These are phyloP conservation scores for Macrosteles quadrilineatus DNA, from an alignment of 1,140 invertebrate species.

Conservation along the genomic window DNA sequence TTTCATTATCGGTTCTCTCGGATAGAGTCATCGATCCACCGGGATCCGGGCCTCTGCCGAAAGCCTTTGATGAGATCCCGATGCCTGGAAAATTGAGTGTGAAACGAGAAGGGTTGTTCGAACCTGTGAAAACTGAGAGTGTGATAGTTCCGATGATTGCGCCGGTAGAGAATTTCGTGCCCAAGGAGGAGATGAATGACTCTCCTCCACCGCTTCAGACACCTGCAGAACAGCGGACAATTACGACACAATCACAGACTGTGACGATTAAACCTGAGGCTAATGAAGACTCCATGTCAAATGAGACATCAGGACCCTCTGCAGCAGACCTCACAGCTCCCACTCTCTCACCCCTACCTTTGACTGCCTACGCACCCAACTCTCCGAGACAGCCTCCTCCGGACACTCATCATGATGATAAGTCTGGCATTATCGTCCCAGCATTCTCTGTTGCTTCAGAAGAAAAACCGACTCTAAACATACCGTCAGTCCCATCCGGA, in stretches of 20 bases:
- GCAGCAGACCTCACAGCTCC: conserved; percentile 21
- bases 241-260: conserved; percentile 21
- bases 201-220: conserved; percentile 2
- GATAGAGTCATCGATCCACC: conserved; percentile 20
- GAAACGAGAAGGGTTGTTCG: conserved; percentile 41
- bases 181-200: conserved; percentile 38
- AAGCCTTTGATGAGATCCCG: conserved; percentile 39
- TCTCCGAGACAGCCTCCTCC: conserved; percentile 21
- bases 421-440: conserved; percentile 32
- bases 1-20: conserved; percentile 30
- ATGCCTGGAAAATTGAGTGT: conserved; percentile 38
- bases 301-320: background rate
- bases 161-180: conserved; percentile 35
- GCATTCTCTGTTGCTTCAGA: conserved; percentile 31
- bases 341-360: conserved; percentile 36
- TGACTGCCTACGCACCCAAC: conserved; percentile 35
- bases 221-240: background rate
- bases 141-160: conserved; percentile 37
- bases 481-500: conserved; percentile 37
- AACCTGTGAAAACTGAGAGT: conserved; percentile 33
- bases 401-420: conserved; percentile 7
- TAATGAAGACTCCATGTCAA: conserved; percentile 22
- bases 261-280: conserved; percentile 12
- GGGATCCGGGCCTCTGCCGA: conserved; percentile 32
- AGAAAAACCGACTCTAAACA: conserved; percentile 40